Evolutionary conservation across 2,888 invertebrate species (phyloP).

Genomic region (Eupithecia vulgata): DNA sequence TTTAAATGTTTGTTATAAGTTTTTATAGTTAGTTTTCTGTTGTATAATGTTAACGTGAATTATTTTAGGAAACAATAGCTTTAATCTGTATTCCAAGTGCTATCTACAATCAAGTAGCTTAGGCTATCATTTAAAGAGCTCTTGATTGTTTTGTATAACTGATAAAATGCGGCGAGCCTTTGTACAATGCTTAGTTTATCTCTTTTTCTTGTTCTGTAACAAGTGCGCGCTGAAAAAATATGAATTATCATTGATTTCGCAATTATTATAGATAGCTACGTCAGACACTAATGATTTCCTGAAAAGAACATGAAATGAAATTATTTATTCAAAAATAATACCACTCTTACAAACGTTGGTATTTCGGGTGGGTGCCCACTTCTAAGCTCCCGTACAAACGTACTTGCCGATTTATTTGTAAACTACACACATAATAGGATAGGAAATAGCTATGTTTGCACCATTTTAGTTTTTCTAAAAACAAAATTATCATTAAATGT

Average conservation of each 20-base stretch:
- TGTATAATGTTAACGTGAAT: constrained; percentile 10
- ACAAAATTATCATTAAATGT: no score
- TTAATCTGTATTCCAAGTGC: constrained; percentile 9
- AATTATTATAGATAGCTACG: neutral
- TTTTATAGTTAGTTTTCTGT: neutral
- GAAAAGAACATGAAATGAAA: neutral
- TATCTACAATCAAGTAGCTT: constrained; percentile 1
- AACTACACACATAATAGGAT: no score
- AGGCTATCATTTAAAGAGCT: constrained; percentile 5
- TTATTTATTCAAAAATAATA: neutral
- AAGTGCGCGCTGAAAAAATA: neutral
- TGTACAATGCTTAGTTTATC: neutral
- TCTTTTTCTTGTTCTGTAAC: neutral
- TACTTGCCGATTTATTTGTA: no score
- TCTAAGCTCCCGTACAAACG: no score
- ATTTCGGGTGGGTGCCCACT: no score
- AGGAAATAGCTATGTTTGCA: no score
- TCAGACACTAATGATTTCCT: neutral
- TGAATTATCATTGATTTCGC: neutral
- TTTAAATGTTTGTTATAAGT: neutral
- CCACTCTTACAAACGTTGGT: no score
- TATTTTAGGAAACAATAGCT: neutral
- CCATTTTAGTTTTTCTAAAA: no score
- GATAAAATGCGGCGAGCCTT: neutral
- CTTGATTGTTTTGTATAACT: neutral